Evolutionary conservation across 2,888 invertebrate genomes (phyloP).

Genomic region (Cataglyphis cursor): DNA sequence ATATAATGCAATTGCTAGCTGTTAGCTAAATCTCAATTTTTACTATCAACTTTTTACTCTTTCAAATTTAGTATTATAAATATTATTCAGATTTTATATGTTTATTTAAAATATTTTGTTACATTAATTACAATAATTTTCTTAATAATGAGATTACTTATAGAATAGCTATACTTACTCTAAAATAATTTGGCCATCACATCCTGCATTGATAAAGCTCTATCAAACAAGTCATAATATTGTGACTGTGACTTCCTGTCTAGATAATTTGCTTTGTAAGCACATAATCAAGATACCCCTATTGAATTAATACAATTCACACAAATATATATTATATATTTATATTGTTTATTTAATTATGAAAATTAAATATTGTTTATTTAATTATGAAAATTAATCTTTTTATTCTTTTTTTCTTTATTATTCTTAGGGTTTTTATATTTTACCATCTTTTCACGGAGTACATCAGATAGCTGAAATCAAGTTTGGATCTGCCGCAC

Average conservation of each 20-base stretch:
- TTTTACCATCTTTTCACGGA: conserved; percentile 94
- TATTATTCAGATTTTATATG: conserved; percentile 14
- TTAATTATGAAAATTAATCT: conserved; percentile 14
- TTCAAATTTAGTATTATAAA: neutral
- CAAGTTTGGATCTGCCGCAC: conserved; percentile 96
- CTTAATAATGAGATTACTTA: conserved; percentile 14
- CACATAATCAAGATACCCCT: conserved; percentile 1
- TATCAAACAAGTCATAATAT: conserved; percentile 45
- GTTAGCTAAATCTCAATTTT: neutral
- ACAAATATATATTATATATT: conserved; percentile 19
- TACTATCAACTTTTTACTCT: conserved; percentile 14
- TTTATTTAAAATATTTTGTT: conserved; percentile 8
- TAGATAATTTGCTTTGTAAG: conserved; percentile 66
- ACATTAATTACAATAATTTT: neutral
- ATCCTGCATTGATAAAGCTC: conserved; percentile 72
- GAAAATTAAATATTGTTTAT: conserved; percentile 26
- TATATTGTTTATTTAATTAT: conserved; percentile 4
- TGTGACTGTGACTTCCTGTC: conserved; percentile 72
- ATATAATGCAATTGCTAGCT: neutral
- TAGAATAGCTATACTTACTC: conserved; percentile 8
- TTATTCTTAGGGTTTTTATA: conserved; percentile 92
- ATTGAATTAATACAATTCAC: conserved; percentile 19
- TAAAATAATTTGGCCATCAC: conserved; percentile 55
- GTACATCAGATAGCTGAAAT: conserved; percentile 95
- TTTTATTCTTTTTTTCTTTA: neutral